Evolutionary conservation across 2,888 invertebrate genomes (phyloP), one percentile per base, ranked within the genome.

Genomic region (Labia minor): DNA sequence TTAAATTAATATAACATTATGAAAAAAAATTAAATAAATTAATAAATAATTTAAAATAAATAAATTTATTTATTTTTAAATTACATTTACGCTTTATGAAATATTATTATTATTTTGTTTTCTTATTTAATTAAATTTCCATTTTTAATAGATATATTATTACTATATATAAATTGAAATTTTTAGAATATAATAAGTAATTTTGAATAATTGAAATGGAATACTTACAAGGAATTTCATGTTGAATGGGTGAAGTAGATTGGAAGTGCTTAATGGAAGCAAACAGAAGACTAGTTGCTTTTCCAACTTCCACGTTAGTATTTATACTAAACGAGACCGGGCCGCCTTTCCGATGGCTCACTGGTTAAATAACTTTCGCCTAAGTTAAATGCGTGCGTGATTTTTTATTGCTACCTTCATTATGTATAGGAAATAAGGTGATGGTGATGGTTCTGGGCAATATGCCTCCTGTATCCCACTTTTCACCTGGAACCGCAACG

Each of bases 191-290:
- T n/a, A n/a, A n/a, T n/a, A n/a, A n/a, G n/a, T n/a, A n/a, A n/a
- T n/a, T n/a, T n/a, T n/a, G n/a, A n/a, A n/a, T n/a, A n/a, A n/a
- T n/a, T n/a, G n/a, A n/a, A n/a, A n/a, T n/a, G n/a, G n/a, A n/a
- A 16, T 49, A 49, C 49, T 49, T 14, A 49, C 49, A 49, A 49
- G 49, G 49, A 49, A 49, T 49, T 49, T 49, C 49, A 49, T 49
- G 49, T 49, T 49, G 49, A 49, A 11, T 49, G 49, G n/a, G 16
- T 49, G 49, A 3, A 49, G 49, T 11, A 8, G 49, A 14, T 16
- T 49, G 49, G 49, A 8, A 2, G 49, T 49, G n/a, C 49, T 49
- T 49, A 14, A 10, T 3, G 16, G 49, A 49, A 49, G 49, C 49
- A 16, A 49, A 49, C 16, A 49, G 49, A 49, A 49, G 49, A 49